A percentile compares a stretch with the other conserved stretches of the same genome.
Evolutionary conservation across 2,113 vertebrate genomes (phyloP).

Genomic region (Maccullochella peelii): DNA sequence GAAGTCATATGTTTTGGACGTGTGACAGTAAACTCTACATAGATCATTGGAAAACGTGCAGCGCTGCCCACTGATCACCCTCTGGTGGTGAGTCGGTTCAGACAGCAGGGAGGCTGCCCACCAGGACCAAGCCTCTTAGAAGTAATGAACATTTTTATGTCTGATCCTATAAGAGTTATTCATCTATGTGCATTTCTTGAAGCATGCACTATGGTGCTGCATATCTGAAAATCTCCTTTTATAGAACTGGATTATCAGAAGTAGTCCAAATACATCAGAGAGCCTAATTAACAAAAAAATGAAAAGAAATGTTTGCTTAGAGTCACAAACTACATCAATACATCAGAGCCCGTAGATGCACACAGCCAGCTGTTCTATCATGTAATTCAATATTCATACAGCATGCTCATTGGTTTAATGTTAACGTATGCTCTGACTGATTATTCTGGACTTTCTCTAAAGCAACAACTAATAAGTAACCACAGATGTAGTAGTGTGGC

Average conservation of each 20-base stretch:
- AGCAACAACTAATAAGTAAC: slow-evolving; percentile 7
- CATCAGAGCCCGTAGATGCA: neutral
- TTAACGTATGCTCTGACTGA: neutral
- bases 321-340: neutral
- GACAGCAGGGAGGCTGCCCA: slow-evolving; percentile 18
- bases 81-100: slow-evolving; percentile 10
- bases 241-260: neutral
- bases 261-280: neutral
- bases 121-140: neutral
- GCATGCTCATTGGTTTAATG: neutral
- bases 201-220: slow-evolving; percentile 6
- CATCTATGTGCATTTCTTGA: slow-evolving; percentile 7
- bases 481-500: slow-evolving; percentile 7
- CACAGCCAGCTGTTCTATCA: neutral
- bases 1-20: slow-evolving; percentile 31
- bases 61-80: slow-evolving; percentile 24
- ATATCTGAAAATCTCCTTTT: slow-evolving; percentile 3
- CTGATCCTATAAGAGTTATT: neutral
- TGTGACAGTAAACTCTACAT: no score
- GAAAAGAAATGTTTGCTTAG: neutral
- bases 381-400: neutral
- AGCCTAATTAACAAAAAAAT: neutral
- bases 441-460: slow-evolving; percentile 2
- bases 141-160: slow-evolving; percentile 16
- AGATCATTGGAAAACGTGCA: slow-evolving; percentile 26